These are phyloP conservation scores for Periophthalmus magnuspinnatus DNA, from an alignment of 2,797 vertebrate species.

Conservation along the genomic window DNA sequence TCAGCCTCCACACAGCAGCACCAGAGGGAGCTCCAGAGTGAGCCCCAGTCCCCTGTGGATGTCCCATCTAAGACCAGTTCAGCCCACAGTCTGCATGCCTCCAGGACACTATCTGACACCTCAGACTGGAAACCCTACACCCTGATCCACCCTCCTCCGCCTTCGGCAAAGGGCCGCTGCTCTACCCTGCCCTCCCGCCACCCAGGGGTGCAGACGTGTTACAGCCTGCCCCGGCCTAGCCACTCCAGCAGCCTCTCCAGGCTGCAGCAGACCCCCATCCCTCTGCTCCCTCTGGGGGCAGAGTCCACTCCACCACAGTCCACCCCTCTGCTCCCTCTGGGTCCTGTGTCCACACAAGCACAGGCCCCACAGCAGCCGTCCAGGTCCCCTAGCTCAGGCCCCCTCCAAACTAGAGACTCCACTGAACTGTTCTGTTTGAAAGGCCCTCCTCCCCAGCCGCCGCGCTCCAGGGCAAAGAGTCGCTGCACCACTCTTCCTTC, in stretches of 20 bases:
- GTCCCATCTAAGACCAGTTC: slow-evolving; percentile 48
- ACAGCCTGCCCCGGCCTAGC: slow-evolving; percentile 67
- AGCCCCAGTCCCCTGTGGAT: slow-evolving; percentile 20
- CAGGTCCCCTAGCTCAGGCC: slow-evolving; percentile 1
- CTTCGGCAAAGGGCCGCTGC: slow-evolving; percentile 68
- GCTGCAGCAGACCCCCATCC: slow-evolving; percentile 11
- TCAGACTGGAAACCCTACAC: slow-evolving; percentile 40
- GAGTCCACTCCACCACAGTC: neutral
- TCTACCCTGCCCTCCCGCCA: slow-evolving; percentile 77
- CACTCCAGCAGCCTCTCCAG: slow-evolving; percentile 75
- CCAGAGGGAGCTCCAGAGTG: slow-evolving; percentile 29
- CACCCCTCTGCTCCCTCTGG: slow-evolving; percentile 45
- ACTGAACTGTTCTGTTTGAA: slow-evolving; percentile 63
- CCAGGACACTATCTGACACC: slow-evolving; percentile 28
- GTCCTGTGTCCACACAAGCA: slow-evolving; percentile 26
- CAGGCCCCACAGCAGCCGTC: slow-evolving; percentile 20
- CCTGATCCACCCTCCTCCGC: slow-evolving; percentile 69
- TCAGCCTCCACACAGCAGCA: slow-evolving; percentile 38
- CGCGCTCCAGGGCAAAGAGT: slow-evolving; percentile 58
- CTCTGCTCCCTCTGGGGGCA: slow-evolving; percentile 38
- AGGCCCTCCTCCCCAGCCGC: slow-evolving; percentile 61
- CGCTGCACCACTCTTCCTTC: slow-evolving; percentile 76
- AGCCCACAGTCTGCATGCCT: slow-evolving; percentile 49
- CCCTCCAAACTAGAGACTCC: slow-evolving; percentile 37
- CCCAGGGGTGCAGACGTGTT: slow-evolving; percentile 57